Evolutionary conservation across 2,797 vertebrate genomes (phyloP).

Genomic region (Sebastiscus tertius): DNA sequence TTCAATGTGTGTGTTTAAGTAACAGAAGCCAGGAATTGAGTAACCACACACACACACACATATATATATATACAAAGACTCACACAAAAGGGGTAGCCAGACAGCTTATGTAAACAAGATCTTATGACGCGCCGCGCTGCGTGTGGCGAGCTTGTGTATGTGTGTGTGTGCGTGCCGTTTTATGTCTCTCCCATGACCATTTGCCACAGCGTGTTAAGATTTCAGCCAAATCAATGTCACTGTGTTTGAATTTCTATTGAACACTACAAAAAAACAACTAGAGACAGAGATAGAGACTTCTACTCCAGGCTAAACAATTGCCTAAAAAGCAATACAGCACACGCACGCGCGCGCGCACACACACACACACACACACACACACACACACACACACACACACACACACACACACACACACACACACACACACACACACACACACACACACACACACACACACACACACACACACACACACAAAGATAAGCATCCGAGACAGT

Average conservation of each 20-base stretch:
- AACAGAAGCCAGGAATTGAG: conserved; percentile 52
- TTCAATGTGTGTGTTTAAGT: conserved; percentile 34
- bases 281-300: not conserved
- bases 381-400: not conserved
- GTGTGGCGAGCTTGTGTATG: not conserved
- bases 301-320: not conserved
- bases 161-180: not conserved
- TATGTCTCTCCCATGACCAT: conserved; percentile 19
- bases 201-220: conserved; percentile 19
- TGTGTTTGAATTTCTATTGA: conserved; percentile 36
- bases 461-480: not conserved
- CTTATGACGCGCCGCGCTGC: conserved; percentile 28
- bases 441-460: not conserved
- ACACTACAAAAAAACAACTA: conserved; percentile 10
- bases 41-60: conserved; percentile 21
- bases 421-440: not conserved
- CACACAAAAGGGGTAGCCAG: conserved; percentile 42
- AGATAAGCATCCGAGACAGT: conserved; percentile 25
- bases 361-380: not conserved
- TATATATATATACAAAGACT: not conserved
- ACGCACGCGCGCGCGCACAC: no score
- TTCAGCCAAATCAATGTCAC: conserved; percentile 17
- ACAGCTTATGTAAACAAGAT: conserved; percentile 63
- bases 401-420: not conserved
- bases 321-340: not conserved